Percentiles rank a stretch among this genome's conserved stretches.
These are phyloP conservation scores for Bradypodion pumilum DNA, from an alignment of 2,797 vertebrate species.

Conservation along the genomic window DNA sequence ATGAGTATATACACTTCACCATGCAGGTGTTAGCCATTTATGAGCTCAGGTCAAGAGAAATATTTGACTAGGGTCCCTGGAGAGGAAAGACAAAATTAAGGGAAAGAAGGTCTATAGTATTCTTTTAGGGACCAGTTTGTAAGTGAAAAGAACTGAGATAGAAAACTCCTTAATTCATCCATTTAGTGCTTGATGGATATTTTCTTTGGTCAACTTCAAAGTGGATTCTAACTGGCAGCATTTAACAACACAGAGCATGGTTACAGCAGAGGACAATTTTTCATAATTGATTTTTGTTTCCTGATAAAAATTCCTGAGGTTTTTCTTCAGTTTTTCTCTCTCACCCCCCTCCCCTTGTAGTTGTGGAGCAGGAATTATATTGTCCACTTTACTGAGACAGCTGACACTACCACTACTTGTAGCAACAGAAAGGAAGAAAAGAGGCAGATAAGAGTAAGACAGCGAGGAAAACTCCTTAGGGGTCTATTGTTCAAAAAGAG, in stretches of 20 bases:
- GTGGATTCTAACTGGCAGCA: constrained; percentile 64
- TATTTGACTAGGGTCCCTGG: constrained; percentile 71
- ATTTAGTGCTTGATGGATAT: constrained; percentile 68
- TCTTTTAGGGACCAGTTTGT: constrained; percentile 50
- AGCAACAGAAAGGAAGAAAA: background rate
- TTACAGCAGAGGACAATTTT: too few species aligned
- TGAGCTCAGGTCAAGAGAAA: constrained; percentile 69
- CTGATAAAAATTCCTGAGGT: too few species aligned
- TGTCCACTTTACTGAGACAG: constrained; percentile 41
- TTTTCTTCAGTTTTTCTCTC: too few species aligned
- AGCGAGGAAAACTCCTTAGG: too few species aligned
- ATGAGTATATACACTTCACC: constrained; percentile 55
- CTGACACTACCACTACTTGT: constrained; percentile 21
- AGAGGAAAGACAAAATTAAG: constrained; percentile 67
- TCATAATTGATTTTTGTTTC: too few species aligned
- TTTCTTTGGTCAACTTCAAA: constrained; percentile 71
- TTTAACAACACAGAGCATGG: too few species aligned
- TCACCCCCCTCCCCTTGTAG: too few species aligned
- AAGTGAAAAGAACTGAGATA: constrained; percentile 57
- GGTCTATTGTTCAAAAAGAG: too few species aligned
- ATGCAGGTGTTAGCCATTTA: constrained; percentile 67
- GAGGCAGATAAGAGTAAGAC: background rate
- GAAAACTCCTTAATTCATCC: constrained; percentile 75
- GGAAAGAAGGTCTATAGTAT: constrained; percentile 38
- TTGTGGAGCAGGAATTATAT: background rate